These are phyloP conservation scores for Origma solitaria DNA, from an alignment of 2,113 vertebrate species.

Conservation along the genomic window DNA sequence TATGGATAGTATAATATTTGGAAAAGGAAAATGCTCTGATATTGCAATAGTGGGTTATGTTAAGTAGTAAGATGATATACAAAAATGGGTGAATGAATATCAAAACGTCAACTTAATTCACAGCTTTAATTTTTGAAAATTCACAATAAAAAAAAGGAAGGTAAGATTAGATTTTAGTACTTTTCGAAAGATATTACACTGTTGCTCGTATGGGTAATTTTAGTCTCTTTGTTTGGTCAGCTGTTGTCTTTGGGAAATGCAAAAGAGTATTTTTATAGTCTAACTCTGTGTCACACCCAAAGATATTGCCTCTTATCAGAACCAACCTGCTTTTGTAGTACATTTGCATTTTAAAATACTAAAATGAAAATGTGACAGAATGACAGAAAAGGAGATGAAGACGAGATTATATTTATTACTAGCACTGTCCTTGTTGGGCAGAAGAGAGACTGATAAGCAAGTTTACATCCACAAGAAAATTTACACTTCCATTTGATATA, in stretches of 20 bases:
- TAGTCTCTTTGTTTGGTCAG: background rate
- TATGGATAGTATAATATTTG: background rate
- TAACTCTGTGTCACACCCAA: background rate
- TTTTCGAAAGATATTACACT: background rate
- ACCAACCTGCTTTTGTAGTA: background rate
- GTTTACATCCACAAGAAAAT: background rate
- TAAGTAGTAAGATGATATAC: background rate
- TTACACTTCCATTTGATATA: background rate
- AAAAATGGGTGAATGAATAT: background rate
- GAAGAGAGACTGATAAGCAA: background rate
- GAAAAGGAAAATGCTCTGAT: background rate
- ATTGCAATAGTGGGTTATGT: background rate
- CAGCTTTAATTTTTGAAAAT: background rate
- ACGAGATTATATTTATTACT: background rate
- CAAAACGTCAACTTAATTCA: background rate
- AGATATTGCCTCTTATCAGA: background rate
- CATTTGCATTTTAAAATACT: background rate
- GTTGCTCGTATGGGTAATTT: background rate
- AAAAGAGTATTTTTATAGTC: background rate
- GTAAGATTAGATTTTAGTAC: background rate
- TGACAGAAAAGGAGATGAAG: background rate
- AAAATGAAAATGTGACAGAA: background rate
- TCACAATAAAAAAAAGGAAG: background rate
- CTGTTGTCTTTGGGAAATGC: background rate
- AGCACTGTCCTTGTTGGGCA: background rate